phyloP scores from a whole-genome alignment of 1,140 invertebrate genomes.

The Zaprionus ghesquierei region DNA sequence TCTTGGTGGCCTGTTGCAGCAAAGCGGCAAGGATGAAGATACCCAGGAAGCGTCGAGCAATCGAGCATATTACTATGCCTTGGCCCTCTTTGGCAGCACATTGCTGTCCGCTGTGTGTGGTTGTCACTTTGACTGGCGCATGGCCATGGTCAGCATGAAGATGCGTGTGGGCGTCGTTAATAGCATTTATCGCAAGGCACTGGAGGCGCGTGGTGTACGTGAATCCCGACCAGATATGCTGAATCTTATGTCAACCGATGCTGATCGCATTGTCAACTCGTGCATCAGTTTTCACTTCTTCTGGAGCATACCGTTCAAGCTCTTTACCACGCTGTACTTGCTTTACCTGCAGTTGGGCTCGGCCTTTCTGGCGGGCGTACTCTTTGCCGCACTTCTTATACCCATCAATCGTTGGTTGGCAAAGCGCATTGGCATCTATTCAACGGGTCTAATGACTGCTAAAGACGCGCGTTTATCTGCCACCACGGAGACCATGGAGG shows the following conservation, averaged over 20 bases:
- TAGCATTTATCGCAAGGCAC: conserved; percentile 93
- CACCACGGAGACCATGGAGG: conserved; percentile 93
- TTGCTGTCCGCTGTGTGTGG: conserved; percentile 90
- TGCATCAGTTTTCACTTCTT: conserved; percentile 97
- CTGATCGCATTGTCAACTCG: conserved; percentile 96
- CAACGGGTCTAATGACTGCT: conserved; percentile 93
- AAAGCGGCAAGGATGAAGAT: neutral
- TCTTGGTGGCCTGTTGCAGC: conserved; percentile 83
- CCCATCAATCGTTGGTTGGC: conserved; percentile 97
- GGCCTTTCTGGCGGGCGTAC: conserved; percentile 94
- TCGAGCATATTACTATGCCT: conserved; percentile 89
- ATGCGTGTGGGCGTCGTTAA: conserved; percentile 93
- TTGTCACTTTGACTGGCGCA: conserved; percentile 94
- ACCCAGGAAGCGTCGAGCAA: conserved; percentile 84
- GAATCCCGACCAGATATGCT: conserved; percentile 88
- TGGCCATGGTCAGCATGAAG: conserved; percentile 93
- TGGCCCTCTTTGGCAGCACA: conserved; percentile 87
- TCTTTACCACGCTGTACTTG: conserved; percentile 91
- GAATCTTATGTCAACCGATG: conserved; percentile 98
- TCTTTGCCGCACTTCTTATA: conserved; percentile 94
- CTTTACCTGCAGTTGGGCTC: conserved; percentile 94
- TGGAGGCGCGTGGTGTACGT: conserved; percentile 84
- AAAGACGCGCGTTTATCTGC: conserved; percentile 96
- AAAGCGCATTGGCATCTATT: conserved; percentile 93
- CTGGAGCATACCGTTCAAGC: conserved; percentile 95